Evolutionary conservation across 2,797 vertebrate species (phyloP), one percentile per base, ranked within the genome.

Genomic region (Pampus argenteus): DNA sequence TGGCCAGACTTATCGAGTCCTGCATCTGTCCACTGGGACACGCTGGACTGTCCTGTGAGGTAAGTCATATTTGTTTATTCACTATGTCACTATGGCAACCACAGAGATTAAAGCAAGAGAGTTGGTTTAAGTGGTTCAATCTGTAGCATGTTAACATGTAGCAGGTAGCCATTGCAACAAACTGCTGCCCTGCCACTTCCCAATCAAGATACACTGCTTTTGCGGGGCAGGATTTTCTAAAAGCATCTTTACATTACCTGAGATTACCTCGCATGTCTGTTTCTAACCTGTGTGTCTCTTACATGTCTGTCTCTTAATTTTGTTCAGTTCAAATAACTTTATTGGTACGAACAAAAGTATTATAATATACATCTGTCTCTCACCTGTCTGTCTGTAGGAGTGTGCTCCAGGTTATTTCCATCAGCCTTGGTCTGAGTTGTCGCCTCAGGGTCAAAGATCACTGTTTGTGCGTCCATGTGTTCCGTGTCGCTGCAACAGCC

Each of bases 21-120:
- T 99, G 98, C n/a, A n/a, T 84, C 29, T 99, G 98, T 81, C 97
- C 98, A 7, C 45, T 69, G n/a, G 97, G 97, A 56, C 95, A 97
- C 11, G 71, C 90, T 1, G 98, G 98, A 49, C 87, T 96, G 58
- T 99, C 98, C 2, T 99, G 98, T 81, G 97, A 99, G 97, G 98
- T 99, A 78, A 73, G 38, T 51, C 61, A 15, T 26, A 36, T 22
- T 6, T 9, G 55, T 22, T 6, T 9, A 40, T 7, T 38, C 7
- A 0, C 13, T 28, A 6, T 8, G 4, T 52, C 14, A 31, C 44
- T 26, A 34, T 58, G 17, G 9, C 11, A 40, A 40, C 26, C 22
- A 34, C 4, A 36, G 15, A 18, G 15, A 15, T 13, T 13, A 38
- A 2, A 29, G 28, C 5, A 7, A 29, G 28, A 29, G 13, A 31